Percentiles rank a stretch among this genome's conserved stretches.
phyloP scores from a whole-genome alignment of 2,797 vertebrate species.

The Falco columbarius region DNA sequence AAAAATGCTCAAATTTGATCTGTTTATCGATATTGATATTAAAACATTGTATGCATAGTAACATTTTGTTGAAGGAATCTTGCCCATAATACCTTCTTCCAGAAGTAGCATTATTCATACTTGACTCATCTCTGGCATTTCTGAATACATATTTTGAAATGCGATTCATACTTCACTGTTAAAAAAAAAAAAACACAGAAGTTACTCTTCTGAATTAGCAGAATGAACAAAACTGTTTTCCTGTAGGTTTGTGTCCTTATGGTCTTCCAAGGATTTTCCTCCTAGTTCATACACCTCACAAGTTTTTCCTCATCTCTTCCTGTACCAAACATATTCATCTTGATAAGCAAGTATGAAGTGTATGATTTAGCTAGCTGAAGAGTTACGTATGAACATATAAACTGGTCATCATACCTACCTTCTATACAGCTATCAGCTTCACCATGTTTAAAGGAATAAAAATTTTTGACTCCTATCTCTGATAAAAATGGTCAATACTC shows the following conservation, averaged over 20 bases:
- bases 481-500: background rate
- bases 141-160: background rate
- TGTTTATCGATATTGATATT: background rate
- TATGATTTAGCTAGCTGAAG: background rate
- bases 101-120: background rate
- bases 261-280: background rate
- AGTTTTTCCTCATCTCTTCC: background rate
- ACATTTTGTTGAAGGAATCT: background rate
- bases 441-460: background rate
- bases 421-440: background rate
- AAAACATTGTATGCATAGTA: background rate
- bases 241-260: background rate
- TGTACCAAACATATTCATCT: background rate
- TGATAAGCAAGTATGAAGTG: background rate
- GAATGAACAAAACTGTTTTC: background rate
- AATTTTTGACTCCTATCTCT: background rate
- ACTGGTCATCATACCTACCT: background rate
- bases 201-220: background rate
- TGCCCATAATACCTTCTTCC: background rate
- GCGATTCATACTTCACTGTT: background rate
- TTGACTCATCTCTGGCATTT: background rate
- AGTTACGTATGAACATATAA: background rate
- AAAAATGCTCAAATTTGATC: background rate
- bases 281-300: background rate
- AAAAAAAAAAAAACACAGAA: background rate